phyloP scores from a whole-genome alignment of 2,888 invertebrate species.

The Bembecia ichneumoniformis region DNA sequence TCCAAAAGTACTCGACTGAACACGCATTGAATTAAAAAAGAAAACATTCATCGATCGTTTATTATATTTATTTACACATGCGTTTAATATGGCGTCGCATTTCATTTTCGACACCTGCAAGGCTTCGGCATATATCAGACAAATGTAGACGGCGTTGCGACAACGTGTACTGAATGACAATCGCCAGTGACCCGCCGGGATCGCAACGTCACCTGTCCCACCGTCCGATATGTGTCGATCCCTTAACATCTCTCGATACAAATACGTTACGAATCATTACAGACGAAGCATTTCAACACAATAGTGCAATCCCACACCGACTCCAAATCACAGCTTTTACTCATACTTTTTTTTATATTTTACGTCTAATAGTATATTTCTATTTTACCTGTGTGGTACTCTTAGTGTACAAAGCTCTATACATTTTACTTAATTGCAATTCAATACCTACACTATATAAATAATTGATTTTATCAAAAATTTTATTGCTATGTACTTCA shows the following conservation, averaged over 20 bases:
- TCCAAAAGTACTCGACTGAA: constrained; percentile 36
- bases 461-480: constrained; percentile 71
- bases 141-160: too few relatives aligned
- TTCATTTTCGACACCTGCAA: not conserved
- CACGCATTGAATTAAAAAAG: not conserved
- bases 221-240: too few relatives aligned
- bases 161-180: too few relatives aligned
- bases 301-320: constrained; percentile 46
- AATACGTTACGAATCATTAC: not conserved
- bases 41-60: not conserved
- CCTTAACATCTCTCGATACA: not conserved
- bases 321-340: constrained; percentile 67
- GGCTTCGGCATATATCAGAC: too few relatives aligned
- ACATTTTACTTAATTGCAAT: constrained; percentile 67
- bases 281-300: constrained; percentile 50
- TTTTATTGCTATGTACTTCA: constrained; percentile 60
- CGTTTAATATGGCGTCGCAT: not conserved
- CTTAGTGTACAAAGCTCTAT: constrained; percentile 70
- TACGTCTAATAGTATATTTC: constrained; percentile 41
- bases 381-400: constrained; percentile 65
- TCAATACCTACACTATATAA: constrained; percentile 48
- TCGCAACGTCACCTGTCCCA: too few relatives aligned
- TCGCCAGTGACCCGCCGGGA: too few relatives aligned
- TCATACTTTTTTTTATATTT: constrained; percentile 31
- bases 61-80: not conserved